Evolutionary conservation across 1,140 invertebrate genomes (phyloP), one percentile per base, ranked within the genome.

Genomic region (Drosophila novamexicana): DNA sequence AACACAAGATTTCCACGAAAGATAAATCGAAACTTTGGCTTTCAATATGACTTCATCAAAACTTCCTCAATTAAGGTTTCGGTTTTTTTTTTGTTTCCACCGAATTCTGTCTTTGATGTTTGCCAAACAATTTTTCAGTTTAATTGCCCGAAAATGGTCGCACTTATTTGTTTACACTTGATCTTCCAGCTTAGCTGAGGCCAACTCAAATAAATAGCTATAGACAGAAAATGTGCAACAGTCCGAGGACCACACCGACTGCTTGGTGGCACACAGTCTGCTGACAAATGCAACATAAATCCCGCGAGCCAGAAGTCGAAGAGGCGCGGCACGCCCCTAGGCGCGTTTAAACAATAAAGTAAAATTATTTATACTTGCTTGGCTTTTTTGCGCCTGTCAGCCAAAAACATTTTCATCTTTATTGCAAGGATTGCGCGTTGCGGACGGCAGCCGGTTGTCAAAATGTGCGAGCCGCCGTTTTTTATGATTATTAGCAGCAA

Each of bases 401-500:
- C 74, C 69, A 64, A 72, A 66, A 54, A 47, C 66, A 49, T 52
- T 52, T 59, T 18, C 10, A 69, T 44, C 40, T 69, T 52, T 49
- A 57, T 59, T 56, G 66, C 64, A 50, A 67, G 71, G 59, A 77
- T 59, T 61, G 69, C 7, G 22, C 39, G 22, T n/a, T 40, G 14
- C 36, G 45, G 10, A 34, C 45, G 42, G 32, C 62, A 34, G 22
- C 9, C 44, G 57, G 18, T 72, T 85, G 81, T 77, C 81, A 70
- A 81, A 78, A 69, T 74, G 74, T 70, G 77, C 73, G 47, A 79
- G 80, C 62, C 74, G 78, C 56, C 75, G 58, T 83, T 88, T 86
- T 86, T 86, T 86, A 86, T 86, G 83, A 86, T 86, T 86, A 88
- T 86, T 88, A 83, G 83, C 84, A 77, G 66, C 57, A 39, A 66